A percentile compares a stretch with the other conserved stretches of the same genome.
These are phyloP conservation scores for Cheirogaleus medius DNA, from an alignment of 2,113 vertebrate genomes.

Conservation along the genomic window DNA sequence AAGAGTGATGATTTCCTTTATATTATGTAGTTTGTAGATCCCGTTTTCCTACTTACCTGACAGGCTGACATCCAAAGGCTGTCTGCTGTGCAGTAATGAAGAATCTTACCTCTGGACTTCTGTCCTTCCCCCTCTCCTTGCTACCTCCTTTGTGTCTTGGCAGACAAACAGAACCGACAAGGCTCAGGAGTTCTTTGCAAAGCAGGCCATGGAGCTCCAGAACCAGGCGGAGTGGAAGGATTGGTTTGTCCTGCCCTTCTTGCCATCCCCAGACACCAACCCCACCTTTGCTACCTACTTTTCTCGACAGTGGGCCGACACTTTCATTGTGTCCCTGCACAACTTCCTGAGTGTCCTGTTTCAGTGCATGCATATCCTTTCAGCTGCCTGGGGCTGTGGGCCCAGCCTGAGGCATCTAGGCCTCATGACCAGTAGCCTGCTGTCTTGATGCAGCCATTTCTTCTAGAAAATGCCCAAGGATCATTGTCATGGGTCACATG, in stretches of 20 bases:
- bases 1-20: neutral
- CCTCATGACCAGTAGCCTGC: neutral
- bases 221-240: slow-evolving; percentile 96
- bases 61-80: neutral
- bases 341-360: slow-evolving; percentile 98
- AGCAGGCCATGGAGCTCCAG: slow-evolving; percentile 93
- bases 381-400: neutral
- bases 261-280: slow-evolving; percentile 92
- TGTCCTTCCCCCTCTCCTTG: neutral
- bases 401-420: neutral
- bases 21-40: neutral
- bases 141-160: neutral
- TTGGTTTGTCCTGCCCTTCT: slow-evolving; percentile 96
- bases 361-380: slow-evolving; percentile 99
- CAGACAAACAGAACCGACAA: slow-evolving; percentile 93
- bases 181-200: slow-evolving; percentile 97
- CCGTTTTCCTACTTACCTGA: neutral
- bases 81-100: neutral
- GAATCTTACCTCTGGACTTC: slow-evolving; percentile 20
- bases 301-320: slow-evolving; percentile 97
- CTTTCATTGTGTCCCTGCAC: slow-evolving; percentile 96
- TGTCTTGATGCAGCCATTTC: neutral
- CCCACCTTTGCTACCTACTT: slow-evolving; percentile 94
- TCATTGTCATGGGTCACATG: neutral
- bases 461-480: neutral